A percentile compares a stretch with the other conserved stretches of the same genome.
Evolutionary conservation across 2,888 invertebrate genomes (phyloP).

Genomic region (Acrocyrtus sp.): DNA sequence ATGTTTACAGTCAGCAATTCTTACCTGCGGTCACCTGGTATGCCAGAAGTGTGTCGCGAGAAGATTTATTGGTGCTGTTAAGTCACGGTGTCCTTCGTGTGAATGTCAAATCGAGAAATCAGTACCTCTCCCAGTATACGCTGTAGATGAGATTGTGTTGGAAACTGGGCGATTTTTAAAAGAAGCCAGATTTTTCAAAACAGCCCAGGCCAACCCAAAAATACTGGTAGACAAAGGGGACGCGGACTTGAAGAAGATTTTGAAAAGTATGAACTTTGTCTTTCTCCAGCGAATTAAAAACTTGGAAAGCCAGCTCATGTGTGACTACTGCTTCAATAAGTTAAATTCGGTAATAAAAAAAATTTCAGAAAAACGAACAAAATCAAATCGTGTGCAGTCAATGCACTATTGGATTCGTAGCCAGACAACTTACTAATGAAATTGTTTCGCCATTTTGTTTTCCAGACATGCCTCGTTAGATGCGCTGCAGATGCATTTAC

Average conservation of each 20-base stretch:
- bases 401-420: too few species aligned
- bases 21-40: conserved; percentile 48
- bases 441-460: conserved; percentile 11
- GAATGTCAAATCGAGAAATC: conserved; percentile 34
- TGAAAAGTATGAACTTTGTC: conserved; percentile 54
- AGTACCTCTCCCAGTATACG: conserved; percentile 48
- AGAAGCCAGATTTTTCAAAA: conserved; percentile 53
- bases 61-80: conserved; percentile 41
- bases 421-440: neutral
- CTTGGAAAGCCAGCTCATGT: conserved; percentile 51
- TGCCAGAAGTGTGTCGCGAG: conserved; percentile 48
- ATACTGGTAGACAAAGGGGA: conserved; percentile 1
- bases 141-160: conserved; percentile 45
- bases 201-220: conserved; percentile 28
- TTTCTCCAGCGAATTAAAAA: conserved; percentile 55
- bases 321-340: conserved; percentile 53
- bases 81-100: conserved; percentile 47
- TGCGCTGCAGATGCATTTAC: conserved; percentile 54
- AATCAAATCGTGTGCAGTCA: too few species aligned
- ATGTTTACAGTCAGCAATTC: conserved; percentile 37
- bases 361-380: neutral
- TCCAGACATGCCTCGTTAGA: conserved; percentile 49
- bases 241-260: conserved; percentile 38
- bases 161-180: conserved; percentile 46
- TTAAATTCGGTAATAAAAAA: conserved; percentile 38